Conservation (phyloP, 1,140 invertebrate species). For the Ruditapes philippinarum region DNA sequence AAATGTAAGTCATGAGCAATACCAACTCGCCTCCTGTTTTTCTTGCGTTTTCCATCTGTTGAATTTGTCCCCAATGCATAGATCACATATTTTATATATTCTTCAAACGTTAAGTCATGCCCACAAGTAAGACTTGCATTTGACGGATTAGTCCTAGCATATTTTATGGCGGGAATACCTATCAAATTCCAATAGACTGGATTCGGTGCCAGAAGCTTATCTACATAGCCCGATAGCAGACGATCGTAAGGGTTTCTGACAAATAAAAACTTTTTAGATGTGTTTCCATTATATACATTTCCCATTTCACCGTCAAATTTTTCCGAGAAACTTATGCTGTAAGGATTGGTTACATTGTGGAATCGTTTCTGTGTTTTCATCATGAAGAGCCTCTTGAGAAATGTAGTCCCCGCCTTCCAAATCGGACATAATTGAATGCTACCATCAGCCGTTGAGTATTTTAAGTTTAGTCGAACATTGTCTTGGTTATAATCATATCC, state of each 20-base stretch:
- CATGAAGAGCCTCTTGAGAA: slow-evolving; percentile 31
- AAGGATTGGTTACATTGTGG: slow-evolving; percentile 31
- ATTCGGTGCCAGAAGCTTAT: slow-evolving; percentile 58
- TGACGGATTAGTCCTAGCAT: background rate
- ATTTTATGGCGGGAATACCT: slow-evolving; percentile 46
- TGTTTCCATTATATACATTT: background rate
- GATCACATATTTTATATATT: slow-evolving; percentile 36
- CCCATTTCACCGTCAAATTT: background rate
- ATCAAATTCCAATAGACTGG: slow-evolving; percentile 56
- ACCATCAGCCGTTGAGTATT: background rate
- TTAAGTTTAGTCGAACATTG: background rate
- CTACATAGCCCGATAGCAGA: slow-evolving; percentile 49
- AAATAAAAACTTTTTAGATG: slow-evolving; percentile 35
- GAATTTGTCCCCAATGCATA: background rate
- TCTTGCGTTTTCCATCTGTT: background rate
- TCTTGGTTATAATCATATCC: background rate
- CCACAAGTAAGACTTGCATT: slow-evolving; percentile 15
- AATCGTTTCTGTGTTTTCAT: slow-evolving; percentile 22
- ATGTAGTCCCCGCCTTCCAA: slow-evolving; percentile 55
- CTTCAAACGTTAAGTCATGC: slow-evolving; percentile 54
- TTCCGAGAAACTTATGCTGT: slow-evolving; percentile 27
- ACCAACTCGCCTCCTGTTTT: background rate
- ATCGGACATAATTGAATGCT: slow-evolving; percentile 7
- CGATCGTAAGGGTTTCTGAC: slow-evolving; percentile 51
- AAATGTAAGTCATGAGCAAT: slow-evolving; percentile 28